Conservation (phyloP, 2,888 invertebrate genomes). For the Drosophila lutescens region DNA sequence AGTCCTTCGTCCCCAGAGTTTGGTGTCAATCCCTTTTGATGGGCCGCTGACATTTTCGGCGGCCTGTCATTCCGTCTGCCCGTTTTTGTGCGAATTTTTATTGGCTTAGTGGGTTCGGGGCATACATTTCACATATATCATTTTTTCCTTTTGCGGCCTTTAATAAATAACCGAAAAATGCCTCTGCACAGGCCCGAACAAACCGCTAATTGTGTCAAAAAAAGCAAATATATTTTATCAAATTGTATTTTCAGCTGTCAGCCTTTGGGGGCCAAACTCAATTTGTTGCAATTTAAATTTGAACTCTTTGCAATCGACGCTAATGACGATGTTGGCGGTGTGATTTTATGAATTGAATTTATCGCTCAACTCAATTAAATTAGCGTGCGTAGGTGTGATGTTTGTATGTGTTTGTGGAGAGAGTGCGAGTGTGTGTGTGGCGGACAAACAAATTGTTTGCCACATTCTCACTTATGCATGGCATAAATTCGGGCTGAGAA, state of each 20-base stretch:
- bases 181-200: constrained; percentile 3
- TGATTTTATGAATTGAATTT: constrained; percentile 38
- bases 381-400: constrained; percentile 8
- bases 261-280: constrained; percentile 9
- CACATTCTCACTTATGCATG: constrained; percentile 27
- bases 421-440: background rate
- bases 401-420: background rate
- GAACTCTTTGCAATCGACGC: constrained; percentile 21
- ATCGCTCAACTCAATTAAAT: constrained; percentile 41
- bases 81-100: constrained; percentile 64
- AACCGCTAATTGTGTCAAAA: constrained; percentile 35
- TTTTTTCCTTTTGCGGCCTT: background rate
- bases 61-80: constrained; percentile 55
- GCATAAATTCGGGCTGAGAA: constrained; percentile 33
- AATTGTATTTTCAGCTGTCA: constrained; percentile 23
- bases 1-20: constrained; percentile 23
- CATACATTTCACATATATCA: constrained; percentile 23
- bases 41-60: constrained; percentile 64
- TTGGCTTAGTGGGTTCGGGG: constrained; percentile 49
- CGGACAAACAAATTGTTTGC: constrained; percentile 22
- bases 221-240: constrained; percentile 21
- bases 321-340: constrained; percentile 30
- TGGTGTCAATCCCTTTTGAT: constrained; percentile 64
- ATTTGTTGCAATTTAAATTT: constrained; percentile 36
- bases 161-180: constrained; percentile 7